These are phyloP conservation scores for Troilus luridus DNA, from an alignment of 2,888 invertebrate genomes.

Conservation along the genomic window DNA sequence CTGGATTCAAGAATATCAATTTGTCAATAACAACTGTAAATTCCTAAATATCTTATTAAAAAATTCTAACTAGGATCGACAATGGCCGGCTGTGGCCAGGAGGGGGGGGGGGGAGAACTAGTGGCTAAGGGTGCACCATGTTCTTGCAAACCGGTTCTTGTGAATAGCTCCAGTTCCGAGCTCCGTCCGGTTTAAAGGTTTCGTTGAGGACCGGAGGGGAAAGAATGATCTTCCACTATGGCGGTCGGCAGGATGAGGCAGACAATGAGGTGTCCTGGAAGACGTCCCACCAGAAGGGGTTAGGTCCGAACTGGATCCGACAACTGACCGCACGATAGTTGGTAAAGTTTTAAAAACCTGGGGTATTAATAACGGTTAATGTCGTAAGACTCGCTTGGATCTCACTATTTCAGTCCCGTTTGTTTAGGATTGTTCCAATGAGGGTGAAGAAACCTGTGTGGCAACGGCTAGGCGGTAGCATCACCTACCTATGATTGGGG, in stretches of 20 bases:
- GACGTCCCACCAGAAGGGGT: no score
- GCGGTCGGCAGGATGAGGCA: no score
- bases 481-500: no score
- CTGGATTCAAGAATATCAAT: neutral
- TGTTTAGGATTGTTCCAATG: neutral
- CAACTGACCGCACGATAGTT: neutral
- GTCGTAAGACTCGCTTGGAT: neutral
- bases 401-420: slow-evolving; percentile 39
- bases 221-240: neutral
- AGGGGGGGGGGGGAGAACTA: neutral
- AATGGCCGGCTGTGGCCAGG: neutral
- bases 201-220: neutral
- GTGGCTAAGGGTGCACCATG: neutral
- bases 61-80: neutral
- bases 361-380: neutral
- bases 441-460: slow-evolving; percentile 32
- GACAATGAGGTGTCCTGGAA: no score
- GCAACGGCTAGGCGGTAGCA: neutral
- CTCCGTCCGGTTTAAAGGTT: slow-evolving; percentile 23
- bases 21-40: neutral
- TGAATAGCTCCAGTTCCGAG: slow-evolving; percentile 35
- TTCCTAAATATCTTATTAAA: neutral
- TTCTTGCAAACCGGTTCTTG: neutral
- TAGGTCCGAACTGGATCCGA: neutral
- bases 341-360: neutral